Evolutionary conservation across 2,113 vertebrate species (phyloP), one percentile per base, ranked within the genome.

Genomic region (Ceyx margarethae): DNA sequence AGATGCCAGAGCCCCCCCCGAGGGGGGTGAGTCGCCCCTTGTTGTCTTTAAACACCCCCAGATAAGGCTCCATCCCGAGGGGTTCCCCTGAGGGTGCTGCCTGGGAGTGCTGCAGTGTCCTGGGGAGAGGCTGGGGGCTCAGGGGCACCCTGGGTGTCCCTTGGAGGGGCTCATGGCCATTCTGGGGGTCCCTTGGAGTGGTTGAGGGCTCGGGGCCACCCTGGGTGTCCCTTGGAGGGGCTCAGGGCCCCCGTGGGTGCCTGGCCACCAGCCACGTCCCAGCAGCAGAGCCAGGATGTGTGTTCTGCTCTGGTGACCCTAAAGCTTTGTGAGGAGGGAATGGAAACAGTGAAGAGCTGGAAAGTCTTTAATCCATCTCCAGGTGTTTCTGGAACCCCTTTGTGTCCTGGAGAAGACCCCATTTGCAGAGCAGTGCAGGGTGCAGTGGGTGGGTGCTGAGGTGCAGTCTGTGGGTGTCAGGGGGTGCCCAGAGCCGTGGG

Each of bases 291-390:
- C 37, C 37, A 37, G 37, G 37, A 37, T 37, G 37, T 37, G 37
- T 37, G 37, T 37, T 37, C 37, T 10, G 51, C 80, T 6, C 2
- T 1, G 5, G 0, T 4, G 22, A 13, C 16, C 5, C 10, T 25
- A 4, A 22, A 80, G 10, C 54, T 46, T 60, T 23, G 11, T 37
- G 15, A 6, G 40, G 4, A 25, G 37, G n/a, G 10, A 3, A 73
- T 66, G 62, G 66, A 40, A 21, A 17, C 28, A 5, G 3, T 16
- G 6, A 16, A 58, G 68, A 51, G n/a, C 54, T 35, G 42, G 10
- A 15, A 13, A 3, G 0, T 21, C 67, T 17, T 25, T 10, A 28
- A 15, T 15, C n/a, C 54, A 7, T 5, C 61, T 74, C 33, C 68
- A 61, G n/a, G n/a, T 20, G 4, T n/a, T 53, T 33, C 29, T 15